phyloP scores from a whole-genome alignment of 2,888 invertebrate genomes.

The Spialia ferax region DNA sequence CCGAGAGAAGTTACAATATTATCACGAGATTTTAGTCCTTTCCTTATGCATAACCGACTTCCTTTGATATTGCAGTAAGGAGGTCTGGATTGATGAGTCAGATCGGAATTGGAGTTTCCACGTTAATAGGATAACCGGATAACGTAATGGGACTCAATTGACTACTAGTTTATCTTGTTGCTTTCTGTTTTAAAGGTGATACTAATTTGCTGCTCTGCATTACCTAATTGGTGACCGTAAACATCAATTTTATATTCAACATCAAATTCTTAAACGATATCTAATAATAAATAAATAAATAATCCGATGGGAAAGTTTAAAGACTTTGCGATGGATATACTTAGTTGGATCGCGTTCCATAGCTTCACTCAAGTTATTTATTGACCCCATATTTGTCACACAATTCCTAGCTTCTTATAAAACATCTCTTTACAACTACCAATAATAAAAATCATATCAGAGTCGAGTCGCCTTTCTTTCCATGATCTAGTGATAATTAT shows the following conservation, averaged over 20 bases:
- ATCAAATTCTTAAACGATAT: no score
- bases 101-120: not conserved
- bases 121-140: no score
- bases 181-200: no score
- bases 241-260: no score
- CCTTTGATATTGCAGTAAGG: not conserved
- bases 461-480: constrained; percentile 10
- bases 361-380: not conserved
- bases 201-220: no score
- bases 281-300: no score
- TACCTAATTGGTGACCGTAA: no score
- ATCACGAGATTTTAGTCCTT: not conserved
- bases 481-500: constrained; percentile 21
- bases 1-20: not conserved
- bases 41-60: not conserved
- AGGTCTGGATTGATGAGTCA: not conserved
- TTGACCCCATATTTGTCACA: constrained; percentile 1
- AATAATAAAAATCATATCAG: not conserved
- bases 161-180: no score
- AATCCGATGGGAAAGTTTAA: not conserved
- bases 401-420: not conserved
- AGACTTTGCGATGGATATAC: not conserved
- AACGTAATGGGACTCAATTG: no score
- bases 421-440: not conserved
- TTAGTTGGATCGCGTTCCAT: not conserved